Conservation (phyloP, 2,113 vertebrate species). For the Protobothrops mucrosquamatus region DNA sequence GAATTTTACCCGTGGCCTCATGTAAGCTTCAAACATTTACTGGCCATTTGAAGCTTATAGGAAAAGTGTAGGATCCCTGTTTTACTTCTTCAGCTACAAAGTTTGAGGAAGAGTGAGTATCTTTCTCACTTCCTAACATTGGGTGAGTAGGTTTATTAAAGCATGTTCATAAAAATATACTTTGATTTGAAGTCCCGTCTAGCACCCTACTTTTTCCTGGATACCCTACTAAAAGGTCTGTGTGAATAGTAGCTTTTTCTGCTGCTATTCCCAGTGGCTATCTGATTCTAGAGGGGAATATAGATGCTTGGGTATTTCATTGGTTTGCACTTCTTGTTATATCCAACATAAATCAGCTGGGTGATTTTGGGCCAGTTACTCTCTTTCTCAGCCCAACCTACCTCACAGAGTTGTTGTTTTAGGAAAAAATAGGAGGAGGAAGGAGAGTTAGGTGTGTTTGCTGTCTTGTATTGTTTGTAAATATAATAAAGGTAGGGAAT, state of each 20-base stretch:
- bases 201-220: no score
- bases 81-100: not conserved
- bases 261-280: not conserved
- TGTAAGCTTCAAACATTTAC: not conserved
- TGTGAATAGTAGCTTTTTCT: not conserved
- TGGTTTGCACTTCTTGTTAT: not conserved
- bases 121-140: not conserved
- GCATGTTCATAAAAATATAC: not conserved
- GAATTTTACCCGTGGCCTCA: not conserved
- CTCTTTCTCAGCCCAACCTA: not conserved
- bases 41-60: not conserved
- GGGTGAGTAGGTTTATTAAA: not conserved
- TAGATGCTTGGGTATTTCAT: not conserved
- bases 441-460: not conserved
- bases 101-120: not conserved
- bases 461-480: not conserved
- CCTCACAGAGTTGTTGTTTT: not conserved
- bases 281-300: not conserved
- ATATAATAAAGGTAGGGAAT: not conserved
- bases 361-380: not conserved
- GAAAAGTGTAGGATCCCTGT: not conserved
- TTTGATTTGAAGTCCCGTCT: not conserved
- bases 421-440: not conserved
- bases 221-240: not conserved
- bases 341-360: not conserved